phyloP scores from a whole-genome alignment of 2,888 invertebrate genomes.

The Aricia artaxerxes region DNA sequence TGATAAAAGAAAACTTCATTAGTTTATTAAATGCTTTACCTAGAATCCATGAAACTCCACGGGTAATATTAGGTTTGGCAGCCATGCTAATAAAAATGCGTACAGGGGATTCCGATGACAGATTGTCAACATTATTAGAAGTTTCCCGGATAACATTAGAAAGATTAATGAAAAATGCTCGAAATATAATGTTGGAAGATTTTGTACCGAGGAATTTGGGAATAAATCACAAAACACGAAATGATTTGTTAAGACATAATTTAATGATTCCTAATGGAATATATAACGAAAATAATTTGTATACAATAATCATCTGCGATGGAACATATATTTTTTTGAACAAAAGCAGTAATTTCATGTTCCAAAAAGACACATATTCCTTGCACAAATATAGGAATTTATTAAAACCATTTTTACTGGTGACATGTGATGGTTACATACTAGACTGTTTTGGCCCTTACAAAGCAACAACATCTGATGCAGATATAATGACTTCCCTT shows the following conservation, averaged over 20 bases:
- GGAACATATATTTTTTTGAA: neutral
- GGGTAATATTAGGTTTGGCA: neutral
- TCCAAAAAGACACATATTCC: neutral
- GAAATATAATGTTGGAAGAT: neutral
- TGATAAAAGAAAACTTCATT: neutral
- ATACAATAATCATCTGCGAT: neutral
- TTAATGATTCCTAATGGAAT: neutral
- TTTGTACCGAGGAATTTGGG: slow-evolving; percentile 8
- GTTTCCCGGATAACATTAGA: neutral
- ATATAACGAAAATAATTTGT: neutral
- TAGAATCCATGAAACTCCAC: neutral
- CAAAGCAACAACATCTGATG: slow-evolving; percentile 15
- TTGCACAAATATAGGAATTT: neutral
- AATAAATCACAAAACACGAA: neutral
- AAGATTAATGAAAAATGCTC: neutral
- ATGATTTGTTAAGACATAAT: neutral
- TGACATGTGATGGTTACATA: neutral
- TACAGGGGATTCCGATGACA: neutral
- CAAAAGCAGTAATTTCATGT: slow-evolving; percentile 1
- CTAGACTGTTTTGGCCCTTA: slow-evolving; percentile 3
- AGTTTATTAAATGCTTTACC: neutral
- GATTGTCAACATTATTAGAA: neutral
- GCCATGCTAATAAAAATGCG: neutral
- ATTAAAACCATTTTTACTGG: neutral
- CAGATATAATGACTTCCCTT: slow-evolving; percentile 7